phyloP scores from a whole-genome alignment of 2,888 invertebrate genomes.

The Phyllotreta cruciferae region DNA sequence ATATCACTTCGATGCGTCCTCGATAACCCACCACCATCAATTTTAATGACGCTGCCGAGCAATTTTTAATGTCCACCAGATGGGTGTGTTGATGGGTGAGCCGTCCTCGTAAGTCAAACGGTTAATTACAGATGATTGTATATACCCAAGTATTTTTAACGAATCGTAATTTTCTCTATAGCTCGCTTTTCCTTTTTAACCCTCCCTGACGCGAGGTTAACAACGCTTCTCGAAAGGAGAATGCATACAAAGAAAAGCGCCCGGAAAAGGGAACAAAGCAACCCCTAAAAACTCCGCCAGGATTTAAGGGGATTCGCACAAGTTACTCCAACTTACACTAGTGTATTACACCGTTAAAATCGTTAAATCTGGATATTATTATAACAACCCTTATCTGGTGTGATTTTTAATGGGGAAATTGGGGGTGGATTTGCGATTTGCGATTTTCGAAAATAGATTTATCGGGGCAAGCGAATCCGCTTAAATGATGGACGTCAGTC shows the following conservation, averaged over 20 bases:
- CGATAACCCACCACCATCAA: constrained; percentile 11
- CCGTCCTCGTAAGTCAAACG: not conserved
- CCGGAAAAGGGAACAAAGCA: constrained; percentile 17
- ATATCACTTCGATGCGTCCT: constrained; percentile 1
- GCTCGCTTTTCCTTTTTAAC: not conserved
- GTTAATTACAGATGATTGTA: not conserved
- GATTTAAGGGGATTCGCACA: constrained; percentile 1
- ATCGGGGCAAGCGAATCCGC: constrained; percentile 8
- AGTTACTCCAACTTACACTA: not conserved
- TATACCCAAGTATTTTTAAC: not conserved
- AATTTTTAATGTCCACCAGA: constrained; percentile 11
- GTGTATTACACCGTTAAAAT: too few species aligned
- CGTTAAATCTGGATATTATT: too few species aligned
- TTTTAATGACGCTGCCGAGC: constrained; percentile 18
- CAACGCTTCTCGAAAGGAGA: constrained; percentile 27
- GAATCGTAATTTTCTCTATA: not conserved
- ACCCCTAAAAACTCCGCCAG: not conserved
- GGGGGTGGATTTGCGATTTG: too few species aligned
- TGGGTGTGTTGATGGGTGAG: constrained; percentile 2
- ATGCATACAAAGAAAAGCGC: constrained; percentile 29
- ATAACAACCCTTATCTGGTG: too few species aligned
- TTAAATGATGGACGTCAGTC: constrained; percentile 43
- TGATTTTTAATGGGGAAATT: too few species aligned
- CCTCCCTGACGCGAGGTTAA: constrained; percentile 27
- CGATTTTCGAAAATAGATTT: not conserved